These are phyloP conservation scores for Pangasianodon gigas DNA, from an alignment of 2,113 vertebrate genomes.

Conservation along the genomic window DNA sequence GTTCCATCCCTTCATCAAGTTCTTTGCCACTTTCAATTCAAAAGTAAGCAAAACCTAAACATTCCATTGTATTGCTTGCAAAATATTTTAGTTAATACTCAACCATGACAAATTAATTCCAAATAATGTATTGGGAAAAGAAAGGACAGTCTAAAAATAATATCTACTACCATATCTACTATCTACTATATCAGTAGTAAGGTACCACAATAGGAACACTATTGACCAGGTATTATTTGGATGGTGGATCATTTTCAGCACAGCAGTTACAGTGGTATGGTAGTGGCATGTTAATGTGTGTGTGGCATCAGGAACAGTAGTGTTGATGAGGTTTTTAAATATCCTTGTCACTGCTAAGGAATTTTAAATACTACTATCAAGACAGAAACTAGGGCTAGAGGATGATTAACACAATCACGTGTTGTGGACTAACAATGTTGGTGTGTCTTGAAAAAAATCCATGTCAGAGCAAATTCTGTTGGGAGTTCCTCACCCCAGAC, in stretches of 20 bases:
- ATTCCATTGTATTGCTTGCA: neutral
- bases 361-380: neutral
- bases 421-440: neutral
- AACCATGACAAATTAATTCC: neutral
- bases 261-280: neutral
- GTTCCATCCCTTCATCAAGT: conserved; percentile 90
- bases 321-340: neutral
- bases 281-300: neutral
- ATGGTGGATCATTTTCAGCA: neutral
- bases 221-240: neutral
- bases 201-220: neutral
- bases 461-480: neutral
- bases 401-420: neutral
- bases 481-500: neutral
- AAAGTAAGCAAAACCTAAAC: conserved; percentile 72
- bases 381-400: neutral
- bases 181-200: neutral
- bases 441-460: neutral
- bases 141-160: neutral
- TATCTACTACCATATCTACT: neutral
- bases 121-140: neutral
- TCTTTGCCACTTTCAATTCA: conserved; percentile 87
- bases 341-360: neutral
- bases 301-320: neutral
- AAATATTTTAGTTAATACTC: neutral